Conservation (phyloP, 2,797 vertebrate genomes). For the Poecilia wingei region DNA sequence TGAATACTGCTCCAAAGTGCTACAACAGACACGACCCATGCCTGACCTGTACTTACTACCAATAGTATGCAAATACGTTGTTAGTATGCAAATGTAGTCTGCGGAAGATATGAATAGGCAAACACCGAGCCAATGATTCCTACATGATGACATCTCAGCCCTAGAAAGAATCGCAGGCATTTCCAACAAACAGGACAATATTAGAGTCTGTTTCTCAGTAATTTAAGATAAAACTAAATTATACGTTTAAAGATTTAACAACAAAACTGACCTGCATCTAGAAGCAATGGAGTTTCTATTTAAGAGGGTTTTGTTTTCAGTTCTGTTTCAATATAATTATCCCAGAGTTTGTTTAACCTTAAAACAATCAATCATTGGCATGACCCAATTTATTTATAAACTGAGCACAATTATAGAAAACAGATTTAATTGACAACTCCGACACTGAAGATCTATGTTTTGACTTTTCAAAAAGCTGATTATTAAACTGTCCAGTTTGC, state of each 20-base stretch:
- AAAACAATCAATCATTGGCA: neutral
- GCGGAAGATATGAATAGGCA: slow-evolving; percentile 50
- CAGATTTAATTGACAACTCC: neutral
- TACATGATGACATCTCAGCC: slow-evolving; percentile 41
- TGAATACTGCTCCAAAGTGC: slow-evolving; percentile 5
- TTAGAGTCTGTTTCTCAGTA: slow-evolving; percentile 1
- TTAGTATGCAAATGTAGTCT: slow-evolving; percentile 62
- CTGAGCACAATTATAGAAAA: neutral
- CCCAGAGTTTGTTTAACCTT: neutral
- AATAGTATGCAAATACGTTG: slow-evolving; percentile 59
- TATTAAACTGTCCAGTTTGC: neutral
- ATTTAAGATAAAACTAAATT: neutral
- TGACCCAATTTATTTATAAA: neutral
- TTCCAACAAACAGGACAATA: slow-evolving; percentile 8
- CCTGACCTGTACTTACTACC: slow-evolving; percentile 43
- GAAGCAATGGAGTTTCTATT: slow-evolving; percentile 6
- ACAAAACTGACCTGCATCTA: neutral
- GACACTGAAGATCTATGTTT: neutral
- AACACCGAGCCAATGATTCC: slow-evolving; percentile 32
- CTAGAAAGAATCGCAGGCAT: slow-evolving; percentile 24
- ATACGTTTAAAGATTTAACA: neutral
- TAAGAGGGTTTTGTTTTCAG: neutral
- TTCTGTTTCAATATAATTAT: too few species aligned
- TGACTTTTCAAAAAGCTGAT: neutral
- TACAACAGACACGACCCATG: slow-evolving; percentile 25